Conservation (phyloP, 2,888 invertebrate genomes). For the Xanthorhoe designata region DNA sequence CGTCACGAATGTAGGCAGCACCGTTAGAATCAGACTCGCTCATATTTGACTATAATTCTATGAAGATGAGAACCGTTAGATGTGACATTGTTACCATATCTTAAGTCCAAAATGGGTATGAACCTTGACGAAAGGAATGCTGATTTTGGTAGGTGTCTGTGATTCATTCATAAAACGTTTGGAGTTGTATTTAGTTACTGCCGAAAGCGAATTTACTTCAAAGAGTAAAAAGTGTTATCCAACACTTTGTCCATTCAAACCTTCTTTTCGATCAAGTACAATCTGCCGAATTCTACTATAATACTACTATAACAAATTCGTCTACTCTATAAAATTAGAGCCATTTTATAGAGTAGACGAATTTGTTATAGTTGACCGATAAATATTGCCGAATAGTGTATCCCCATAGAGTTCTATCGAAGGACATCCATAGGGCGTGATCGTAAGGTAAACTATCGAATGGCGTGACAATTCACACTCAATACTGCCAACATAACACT, state of each 20-base stretch:
- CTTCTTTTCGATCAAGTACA: too few relatives aligned
- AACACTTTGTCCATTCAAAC: too few relatives aligned
- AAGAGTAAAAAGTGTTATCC: too few relatives aligned
- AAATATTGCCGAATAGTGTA: too few relatives aligned
- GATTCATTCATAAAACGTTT: too few relatives aligned
- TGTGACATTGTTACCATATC: not conserved
- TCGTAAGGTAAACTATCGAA: constrained; percentile 16
- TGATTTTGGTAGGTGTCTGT: not conserved
- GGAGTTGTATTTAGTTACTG: too few relatives aligned
- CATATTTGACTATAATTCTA: constrained; percentile 20
- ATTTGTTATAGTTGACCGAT: too few relatives aligned
- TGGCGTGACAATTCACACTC: constrained; percentile 12
- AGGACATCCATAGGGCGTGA: constrained; percentile 10
- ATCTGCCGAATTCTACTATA: too few relatives aligned
- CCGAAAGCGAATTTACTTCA: too few relatives aligned
- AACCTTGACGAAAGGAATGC: not conserved
- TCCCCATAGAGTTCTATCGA: not conserved
- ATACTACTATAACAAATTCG: too few relatives aligned
- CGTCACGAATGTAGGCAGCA: constrained; percentile 30
- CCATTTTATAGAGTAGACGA: too few relatives aligned
- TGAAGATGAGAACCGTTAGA: constrained; percentile 15
- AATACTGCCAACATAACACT: not conserved
- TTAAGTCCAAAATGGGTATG: not conserved
- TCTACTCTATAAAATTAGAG: too few relatives aligned
- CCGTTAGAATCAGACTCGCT: constrained; percentile 15